Conservation (phyloP, 2,113 vertebrate genomes). For the Aix galericulata region DNA sequence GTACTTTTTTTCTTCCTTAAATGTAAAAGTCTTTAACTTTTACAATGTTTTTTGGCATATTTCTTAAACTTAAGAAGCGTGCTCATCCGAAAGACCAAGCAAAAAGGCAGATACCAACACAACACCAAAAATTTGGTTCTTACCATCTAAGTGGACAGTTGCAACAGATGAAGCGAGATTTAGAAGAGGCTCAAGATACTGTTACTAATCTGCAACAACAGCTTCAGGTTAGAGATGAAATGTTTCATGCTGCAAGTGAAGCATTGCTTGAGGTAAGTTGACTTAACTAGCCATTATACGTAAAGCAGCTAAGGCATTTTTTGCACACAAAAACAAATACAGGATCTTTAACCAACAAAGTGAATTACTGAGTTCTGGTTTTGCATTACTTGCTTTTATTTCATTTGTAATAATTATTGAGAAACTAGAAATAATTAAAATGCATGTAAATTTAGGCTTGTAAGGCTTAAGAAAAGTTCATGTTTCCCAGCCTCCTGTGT, state of each 20-base stretch:
- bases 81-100: constrained; percentile 67
- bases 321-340: background rate
- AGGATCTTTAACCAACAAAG: background rate
- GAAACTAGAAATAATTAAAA: background rate
- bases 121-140: constrained; percentile 79
- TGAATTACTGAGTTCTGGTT: background rate
- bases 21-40: background rate
- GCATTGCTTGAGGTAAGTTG: constrained; percentile 82
- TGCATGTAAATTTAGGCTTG: background rate
- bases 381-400: background rate
- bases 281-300: background rate
- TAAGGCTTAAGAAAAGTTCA: no score
- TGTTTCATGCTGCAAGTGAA: constrained; percentile 78
- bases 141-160: constrained; percentile 80
- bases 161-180: constrained; percentile 71
- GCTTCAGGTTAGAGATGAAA: constrained; percentile 76
- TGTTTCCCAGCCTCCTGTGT: background rate
- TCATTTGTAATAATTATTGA: background rate
- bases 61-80: constrained; percentile 48
- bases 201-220: constrained; percentile 75
- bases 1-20: background rate
- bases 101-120: constrained; percentile 65
- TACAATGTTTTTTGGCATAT: background rate
- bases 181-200: constrained; percentile 75
- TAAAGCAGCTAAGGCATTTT: background rate